Conservation (phyloP, 2,113 vertebrate species). For the Mus musculus region DNA sequence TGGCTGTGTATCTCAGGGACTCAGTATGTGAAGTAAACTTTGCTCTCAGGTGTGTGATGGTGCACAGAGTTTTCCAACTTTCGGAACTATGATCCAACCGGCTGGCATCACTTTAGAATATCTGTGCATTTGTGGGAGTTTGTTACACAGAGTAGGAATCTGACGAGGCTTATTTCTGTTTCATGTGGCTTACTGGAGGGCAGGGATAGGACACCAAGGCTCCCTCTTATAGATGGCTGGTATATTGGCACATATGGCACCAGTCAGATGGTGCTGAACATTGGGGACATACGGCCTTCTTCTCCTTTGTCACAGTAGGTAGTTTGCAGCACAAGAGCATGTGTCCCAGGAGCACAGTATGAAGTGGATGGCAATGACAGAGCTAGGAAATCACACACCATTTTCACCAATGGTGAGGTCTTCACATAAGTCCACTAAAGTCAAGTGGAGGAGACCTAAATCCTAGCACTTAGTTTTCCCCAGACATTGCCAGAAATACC, state of each 20-base stretch:
- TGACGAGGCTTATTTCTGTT: background rate
- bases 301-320: background rate
- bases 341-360: background rate
- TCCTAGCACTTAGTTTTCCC: background rate
- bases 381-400: background rate
- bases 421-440: background rate
- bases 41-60: background rate
- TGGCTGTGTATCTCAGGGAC: background rate
- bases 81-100: background rate
- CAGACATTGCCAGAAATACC: background rate
- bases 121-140: background rate
- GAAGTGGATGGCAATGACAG: background rate
- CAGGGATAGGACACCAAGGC: background rate
- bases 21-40: background rate
- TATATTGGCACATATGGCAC: background rate
- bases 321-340: background rate
- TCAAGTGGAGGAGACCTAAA: background rate
- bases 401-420: background rate
- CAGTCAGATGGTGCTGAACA: background rate
- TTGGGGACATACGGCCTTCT: background rate
- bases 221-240: background rate
- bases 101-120: background rate
- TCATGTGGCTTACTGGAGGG: background rate
- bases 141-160: slow-evolving; percentile 5
- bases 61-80: background rate